A percentile compares a stretch with the other conserved stretches of the same genome.
These are phyloP conservation scores for Crypturellus undulatus DNA, from an alignment of 2,113 vertebrate species.

Conservation along the genomic window DNA sequence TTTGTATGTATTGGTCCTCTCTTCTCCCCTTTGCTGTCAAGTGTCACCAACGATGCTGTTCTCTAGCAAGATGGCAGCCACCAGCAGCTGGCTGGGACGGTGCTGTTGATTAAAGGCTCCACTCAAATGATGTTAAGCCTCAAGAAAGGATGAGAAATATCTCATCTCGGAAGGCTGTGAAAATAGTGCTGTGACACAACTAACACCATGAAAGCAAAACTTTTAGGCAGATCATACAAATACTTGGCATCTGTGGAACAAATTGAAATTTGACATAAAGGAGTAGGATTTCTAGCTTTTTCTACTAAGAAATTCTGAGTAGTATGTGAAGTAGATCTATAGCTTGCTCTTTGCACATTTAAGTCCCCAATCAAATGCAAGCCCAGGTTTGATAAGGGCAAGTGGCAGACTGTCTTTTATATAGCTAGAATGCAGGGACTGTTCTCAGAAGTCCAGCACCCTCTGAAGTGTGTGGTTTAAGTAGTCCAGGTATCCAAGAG, in stretches of 20 bases:
- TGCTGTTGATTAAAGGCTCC: constrained; percentile 10
- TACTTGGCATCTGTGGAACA: background rate
- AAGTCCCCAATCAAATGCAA: background rate
- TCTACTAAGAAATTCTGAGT: background rate
- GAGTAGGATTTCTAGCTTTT: background rate
- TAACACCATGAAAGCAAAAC: background rate
- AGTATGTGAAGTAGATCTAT: background rate
- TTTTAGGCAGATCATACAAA: background rate
- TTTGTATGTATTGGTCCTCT: background rate
- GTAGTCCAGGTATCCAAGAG: background rate
- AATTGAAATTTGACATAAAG: background rate
- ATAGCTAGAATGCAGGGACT: background rate
- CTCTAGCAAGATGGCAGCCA: background rate
- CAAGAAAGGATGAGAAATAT: constrained; percentile 36
- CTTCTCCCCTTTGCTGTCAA: background rate
- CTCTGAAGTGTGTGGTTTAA: background rate
- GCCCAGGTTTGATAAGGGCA: background rate
- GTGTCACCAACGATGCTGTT: background rate
- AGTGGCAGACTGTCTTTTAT: background rate
- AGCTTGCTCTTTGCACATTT: background rate
- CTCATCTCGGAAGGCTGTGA: background rate
- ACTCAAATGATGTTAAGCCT: constrained; percentile 20
- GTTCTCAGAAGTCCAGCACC: background rate
- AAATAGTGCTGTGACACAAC: background rate
- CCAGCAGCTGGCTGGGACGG: constrained; percentile 23